Evolutionary conservation across 2,888 invertebrate genomes (phyloP).

Genomic region (Yponomeuta cagnagella): DNA sequence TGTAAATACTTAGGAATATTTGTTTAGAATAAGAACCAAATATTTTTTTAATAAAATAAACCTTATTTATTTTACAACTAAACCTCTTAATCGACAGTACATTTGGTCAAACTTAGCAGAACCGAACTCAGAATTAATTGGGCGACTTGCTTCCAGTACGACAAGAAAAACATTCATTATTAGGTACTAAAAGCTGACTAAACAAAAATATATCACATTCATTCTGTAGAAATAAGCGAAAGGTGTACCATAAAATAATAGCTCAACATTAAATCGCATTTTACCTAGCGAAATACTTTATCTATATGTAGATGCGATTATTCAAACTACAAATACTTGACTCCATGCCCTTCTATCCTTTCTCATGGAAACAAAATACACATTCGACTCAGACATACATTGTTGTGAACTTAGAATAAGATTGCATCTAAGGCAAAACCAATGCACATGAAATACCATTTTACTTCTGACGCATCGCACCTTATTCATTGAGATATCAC

Average conservation of each 20-base stretch:
- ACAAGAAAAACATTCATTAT: constrained; percentile 20
- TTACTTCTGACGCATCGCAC: no score
- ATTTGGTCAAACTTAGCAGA: constrained; percentile 15
- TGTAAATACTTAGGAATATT: constrained; percentile 55
- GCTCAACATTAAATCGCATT: constrained; percentile 3
- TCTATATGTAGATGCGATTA: no score
- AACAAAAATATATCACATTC: constrained; percentile 12
- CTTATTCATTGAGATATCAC: no score
- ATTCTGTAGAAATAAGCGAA: constrained; percentile 1
- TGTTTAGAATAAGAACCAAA: constrained; percentile 48
- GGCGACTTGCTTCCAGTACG: constrained; percentile 24
- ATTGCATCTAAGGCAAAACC: no score
- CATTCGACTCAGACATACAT: no score
- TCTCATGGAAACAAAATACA: no score
- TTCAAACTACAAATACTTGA: neutral
- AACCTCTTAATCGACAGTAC: neutral
- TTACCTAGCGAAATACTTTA: neutral
- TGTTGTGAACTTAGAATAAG: no score
- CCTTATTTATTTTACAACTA: constrained; percentile 60
- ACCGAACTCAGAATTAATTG: constrained; percentile 24
- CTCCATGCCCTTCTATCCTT: neutral
- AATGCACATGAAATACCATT: no score
- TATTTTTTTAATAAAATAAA: constrained; percentile 50
- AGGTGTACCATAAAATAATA: neutral
- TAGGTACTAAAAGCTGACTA: constrained; percentile 17